A percentile compares a stretch with the other conserved stretches of the same genome.
phyloP scores from a whole-genome alignment of 2,888 invertebrate genomes.

The Diarsia mendica region DNA sequence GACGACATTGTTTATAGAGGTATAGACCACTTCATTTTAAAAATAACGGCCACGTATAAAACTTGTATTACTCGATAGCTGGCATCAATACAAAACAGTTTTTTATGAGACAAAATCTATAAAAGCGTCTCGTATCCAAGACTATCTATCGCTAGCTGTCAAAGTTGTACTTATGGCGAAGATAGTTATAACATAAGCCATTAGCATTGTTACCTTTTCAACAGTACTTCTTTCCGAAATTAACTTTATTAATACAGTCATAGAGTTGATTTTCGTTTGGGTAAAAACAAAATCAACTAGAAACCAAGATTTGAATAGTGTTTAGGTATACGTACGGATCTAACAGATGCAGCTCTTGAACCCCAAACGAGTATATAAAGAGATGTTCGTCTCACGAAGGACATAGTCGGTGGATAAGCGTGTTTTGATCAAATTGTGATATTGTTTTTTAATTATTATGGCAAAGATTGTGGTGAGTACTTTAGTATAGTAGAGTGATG shows the following conservation, averaged over 20 bases:
- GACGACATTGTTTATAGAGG: no score
- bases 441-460: slow-evolving; percentile 39
- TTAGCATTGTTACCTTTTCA: background rate
- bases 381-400: slow-evolving; percentile 28
- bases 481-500: slow-evolving; percentile 17
- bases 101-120: background rate
- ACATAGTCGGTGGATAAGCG: slow-evolving; percentile 36
- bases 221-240: background rate
- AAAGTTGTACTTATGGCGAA: background rate
- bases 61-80: background rate
- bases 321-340: slow-evolving; percentile 15
- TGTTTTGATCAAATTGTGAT: slow-evolving; percentile 32
- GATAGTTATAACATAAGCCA: no score
- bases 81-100: background rate
- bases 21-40: no score
- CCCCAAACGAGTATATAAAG: slow-evolving; percentile 54
- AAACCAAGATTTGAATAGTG: background rate
- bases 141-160: background rate
- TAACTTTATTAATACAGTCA: fast-evolving
- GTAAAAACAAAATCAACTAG: background rate
- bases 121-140: background rate
- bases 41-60: no score
- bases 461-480: slow-evolving; percentile 55
- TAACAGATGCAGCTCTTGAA: slow-evolving; percentile 18
- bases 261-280: background rate